These are phyloP conservation scores for Liparis tanakae DNA, from an alignment of 2,797 vertebrate genomes.

Conservation along the genomic window DNA sequence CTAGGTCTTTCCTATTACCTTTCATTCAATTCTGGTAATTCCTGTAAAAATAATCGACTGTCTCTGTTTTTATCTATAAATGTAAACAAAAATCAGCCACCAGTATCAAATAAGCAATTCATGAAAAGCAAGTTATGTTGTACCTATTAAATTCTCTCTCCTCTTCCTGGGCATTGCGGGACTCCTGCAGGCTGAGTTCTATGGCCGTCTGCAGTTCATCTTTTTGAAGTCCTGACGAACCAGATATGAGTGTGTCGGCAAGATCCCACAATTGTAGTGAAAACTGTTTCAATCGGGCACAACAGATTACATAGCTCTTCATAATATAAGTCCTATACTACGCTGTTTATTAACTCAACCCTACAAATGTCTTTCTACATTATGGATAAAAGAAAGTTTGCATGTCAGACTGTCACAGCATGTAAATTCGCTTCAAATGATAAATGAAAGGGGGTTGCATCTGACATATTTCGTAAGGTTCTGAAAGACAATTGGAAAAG, in stretches of 20 bases:
- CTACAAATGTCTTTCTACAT: background rate
- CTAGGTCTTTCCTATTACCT: background rate
- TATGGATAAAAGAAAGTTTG: background rate
- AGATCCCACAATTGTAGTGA: background rate
- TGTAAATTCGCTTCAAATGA: too few relatives aligned
- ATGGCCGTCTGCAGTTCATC: constrained; percentile 82
- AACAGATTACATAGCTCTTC: background rate
- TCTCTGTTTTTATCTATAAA: background rate
- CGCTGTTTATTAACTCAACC: background rate
- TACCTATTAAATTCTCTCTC: constrained; percentile 87
- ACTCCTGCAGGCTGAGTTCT: constrained; percentile 85
- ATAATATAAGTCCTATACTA: background rate
- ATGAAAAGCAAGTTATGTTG: background rate
- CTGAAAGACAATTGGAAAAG: too few relatives aligned
- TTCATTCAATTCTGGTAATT: background rate
- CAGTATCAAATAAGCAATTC: background rate
- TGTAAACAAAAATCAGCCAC: background rate
- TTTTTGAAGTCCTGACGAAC: constrained; percentile 72
- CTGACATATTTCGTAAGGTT: too few relatives aligned
- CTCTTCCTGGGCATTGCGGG: constrained; percentile 78
- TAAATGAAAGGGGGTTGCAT: too few relatives aligned
- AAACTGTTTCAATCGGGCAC: background rate
- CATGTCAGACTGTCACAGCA: too few relatives aligned
- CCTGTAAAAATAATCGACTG: background rate
- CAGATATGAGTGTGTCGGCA: constrained; percentile 23